Conservation (phyloP, 2,113 vertebrate species). For the Hippocampus abdominalis region DNA sequence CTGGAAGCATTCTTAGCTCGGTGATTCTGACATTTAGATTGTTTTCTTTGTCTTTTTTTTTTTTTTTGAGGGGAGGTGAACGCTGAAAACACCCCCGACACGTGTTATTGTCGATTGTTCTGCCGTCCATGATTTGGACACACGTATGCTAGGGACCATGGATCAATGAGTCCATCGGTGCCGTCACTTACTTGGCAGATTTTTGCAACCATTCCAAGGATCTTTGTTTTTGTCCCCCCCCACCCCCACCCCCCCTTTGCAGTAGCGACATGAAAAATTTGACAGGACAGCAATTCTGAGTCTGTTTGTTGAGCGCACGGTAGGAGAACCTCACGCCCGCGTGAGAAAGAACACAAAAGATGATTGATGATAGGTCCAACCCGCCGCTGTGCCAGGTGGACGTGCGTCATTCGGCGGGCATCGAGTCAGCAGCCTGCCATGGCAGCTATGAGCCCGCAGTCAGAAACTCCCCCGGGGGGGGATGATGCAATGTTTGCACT, state of each 20-base stretch:
- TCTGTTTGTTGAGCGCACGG: background rate
- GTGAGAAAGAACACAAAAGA: background rate
- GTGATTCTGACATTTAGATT: background rate
- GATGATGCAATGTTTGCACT: constrained; percentile 8
- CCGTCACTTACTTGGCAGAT: too few relatives aligned
- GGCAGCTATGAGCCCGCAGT: background rate
- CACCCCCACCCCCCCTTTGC: too few relatives aligned
- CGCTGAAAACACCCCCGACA: too few relatives aligned
- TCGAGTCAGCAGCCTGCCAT: background rate
- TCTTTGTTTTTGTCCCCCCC: too few relatives aligned
- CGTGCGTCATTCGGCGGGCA: constrained; percentile 10
- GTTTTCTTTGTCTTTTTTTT: too few relatives aligned
- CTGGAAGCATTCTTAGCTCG: background rate
- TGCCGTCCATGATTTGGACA: too few relatives aligned
- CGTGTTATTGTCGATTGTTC: too few relatives aligned
- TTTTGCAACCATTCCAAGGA: too few relatives aligned
- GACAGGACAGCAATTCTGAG: background rate
- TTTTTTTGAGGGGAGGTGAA: too few relatives aligned
- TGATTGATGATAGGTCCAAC: background rate
- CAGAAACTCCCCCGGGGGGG: background rate
- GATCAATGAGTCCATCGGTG: too few relatives aligned
- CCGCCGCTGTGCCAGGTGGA: background rate
- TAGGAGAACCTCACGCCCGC: constrained; percentile 1
- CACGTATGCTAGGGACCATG: too few relatives aligned
- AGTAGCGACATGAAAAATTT: background rate